phyloP scores from a whole-genome alignment of 2,888 invertebrate genomes.

The Suillia variegata region DNA sequence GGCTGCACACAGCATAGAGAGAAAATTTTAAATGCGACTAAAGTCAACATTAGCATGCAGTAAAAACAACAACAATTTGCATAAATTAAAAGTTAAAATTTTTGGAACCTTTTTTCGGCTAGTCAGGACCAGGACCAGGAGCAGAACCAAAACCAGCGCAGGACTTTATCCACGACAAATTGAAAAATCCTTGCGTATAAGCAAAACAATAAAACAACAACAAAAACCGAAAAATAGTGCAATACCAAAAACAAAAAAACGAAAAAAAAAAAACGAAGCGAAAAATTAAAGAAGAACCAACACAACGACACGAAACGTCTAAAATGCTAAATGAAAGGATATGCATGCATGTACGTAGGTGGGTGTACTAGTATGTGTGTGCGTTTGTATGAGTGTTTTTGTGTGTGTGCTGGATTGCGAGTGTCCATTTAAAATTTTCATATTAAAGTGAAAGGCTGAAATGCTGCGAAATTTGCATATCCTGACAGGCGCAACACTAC shows the following conservation, averaged over 20 bases:
- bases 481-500: background rate
- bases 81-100: slow-evolving; percentile 57
- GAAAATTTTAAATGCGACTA: background rate
- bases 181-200: background rate
- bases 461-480: background rate
- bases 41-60: slow-evolving; percentile 2
- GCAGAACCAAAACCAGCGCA: slow-evolving; percentile 8
- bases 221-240: background rate
- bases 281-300: too few relatives aligned
- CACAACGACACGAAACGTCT: too few relatives aligned
- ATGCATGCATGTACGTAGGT: background rate
- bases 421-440: background rate
- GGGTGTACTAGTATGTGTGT: background rate
- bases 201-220: background rate
- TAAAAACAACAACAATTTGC: slow-evolving; percentile 40
- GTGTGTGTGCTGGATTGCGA: background rate
- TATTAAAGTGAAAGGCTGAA: background rate
- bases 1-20: too few relatives aligned
- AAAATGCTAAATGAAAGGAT: background rate
- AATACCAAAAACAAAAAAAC: too few relatives aligned
- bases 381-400: background rate
- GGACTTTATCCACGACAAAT: background rate
- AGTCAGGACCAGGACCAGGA: too few relatives aligned
- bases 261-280: too few relatives aligned
- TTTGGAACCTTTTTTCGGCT: slow-evolving; percentile 29